A percentile compares a stretch with the other conserved stretches of the same genome.
Evolutionary conservation across 2,113 vertebrate genomes (phyloP).

Genomic region (Haliaeetus leucogaster): DNA sequence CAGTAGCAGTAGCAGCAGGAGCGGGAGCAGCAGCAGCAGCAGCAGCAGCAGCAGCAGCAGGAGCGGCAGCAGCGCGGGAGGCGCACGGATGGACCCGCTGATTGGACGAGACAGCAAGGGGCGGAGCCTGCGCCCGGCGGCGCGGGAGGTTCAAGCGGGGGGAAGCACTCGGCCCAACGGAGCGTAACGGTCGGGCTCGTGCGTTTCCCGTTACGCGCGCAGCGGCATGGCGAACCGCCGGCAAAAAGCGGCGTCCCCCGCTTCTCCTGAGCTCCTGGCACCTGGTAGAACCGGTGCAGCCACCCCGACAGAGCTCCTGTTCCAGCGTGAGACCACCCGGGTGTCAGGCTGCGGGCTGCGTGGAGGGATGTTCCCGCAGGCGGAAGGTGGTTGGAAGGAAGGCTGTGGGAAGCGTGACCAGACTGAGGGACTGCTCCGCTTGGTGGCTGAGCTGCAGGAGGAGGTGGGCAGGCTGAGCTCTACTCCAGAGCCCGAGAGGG

Average conservation of each 20-base stretch:
- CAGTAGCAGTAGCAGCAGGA: fast-evolving
- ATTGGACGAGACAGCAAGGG: background rate
- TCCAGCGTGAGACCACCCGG: too few species aligned
- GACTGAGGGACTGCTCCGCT: background rate
- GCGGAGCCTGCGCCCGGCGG: background rate
- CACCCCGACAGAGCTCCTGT: background rate
- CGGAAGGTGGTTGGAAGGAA: background rate
- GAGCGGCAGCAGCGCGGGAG: too few species aligned
- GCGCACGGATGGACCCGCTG: too few species aligned
- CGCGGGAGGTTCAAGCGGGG: background rate
- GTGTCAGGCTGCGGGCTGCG: background rate
- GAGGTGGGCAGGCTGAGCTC: background rate
- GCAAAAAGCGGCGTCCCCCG: too few species aligned
- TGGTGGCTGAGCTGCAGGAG: background rate
- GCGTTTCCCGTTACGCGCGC: background rate
- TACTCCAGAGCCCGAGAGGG: background rate
- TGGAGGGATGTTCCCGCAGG: background rate
- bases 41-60: too few species aligned
- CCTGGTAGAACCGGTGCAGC: background rate
- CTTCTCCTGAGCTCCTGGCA: background rate
- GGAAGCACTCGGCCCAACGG: background rate
- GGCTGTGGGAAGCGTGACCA: background rate
- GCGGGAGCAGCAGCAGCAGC: fast-evolving
- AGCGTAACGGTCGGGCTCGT: fast-evolving
- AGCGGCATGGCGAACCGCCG: too few species aligned